Evolutionary conservation across 2,888 invertebrate genomes (phyloP).

Genomic region (Chalcosyrphus nemorum): DNA sequence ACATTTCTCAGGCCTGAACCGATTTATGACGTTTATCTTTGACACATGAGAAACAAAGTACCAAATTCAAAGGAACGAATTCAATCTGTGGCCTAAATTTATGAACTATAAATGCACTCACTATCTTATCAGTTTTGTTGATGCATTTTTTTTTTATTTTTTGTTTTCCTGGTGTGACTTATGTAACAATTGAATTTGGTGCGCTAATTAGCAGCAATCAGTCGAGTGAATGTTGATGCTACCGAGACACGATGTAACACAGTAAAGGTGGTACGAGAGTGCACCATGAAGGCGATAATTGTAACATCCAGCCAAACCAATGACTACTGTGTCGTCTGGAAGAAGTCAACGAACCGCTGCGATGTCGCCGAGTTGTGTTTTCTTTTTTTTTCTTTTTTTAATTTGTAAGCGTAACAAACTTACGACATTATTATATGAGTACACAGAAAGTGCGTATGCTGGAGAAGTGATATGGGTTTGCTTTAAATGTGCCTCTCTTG

Average conservation of each 20-base stretch:
- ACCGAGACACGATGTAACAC: slow-evolving; percentile 8
- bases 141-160: background rate
- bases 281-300: background rate
- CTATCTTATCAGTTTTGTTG: slow-evolving; percentile 45
- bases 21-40: slow-evolving; percentile 63
- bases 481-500: background rate
- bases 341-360: background rate
- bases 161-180: slow-evolving; percentile 4
- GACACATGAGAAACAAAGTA: background rate
- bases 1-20: slow-evolving; percentile 11
- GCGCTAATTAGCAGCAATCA: slow-evolving; percentile 33
- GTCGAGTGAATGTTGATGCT: background rate
- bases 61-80: slow-evolving; percentile 15
- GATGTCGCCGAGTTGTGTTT: background rate
- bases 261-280: background rate
- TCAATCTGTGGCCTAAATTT: slow-evolving; percentile 45
- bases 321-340: background rate
- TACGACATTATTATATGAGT: background rate
- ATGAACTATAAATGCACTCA: slow-evolving; percentile 27
- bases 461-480: background rate
- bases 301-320: background rate
- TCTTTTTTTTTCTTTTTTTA: background rate
- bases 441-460: background rate
- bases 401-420: background rate
- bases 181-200: slow-evolving; percentile 39